These are phyloP conservation scores for Rhombomys opimus DNA, from an alignment of 2,113 vertebrate genomes.

Conservation along the genomic window DNA sequence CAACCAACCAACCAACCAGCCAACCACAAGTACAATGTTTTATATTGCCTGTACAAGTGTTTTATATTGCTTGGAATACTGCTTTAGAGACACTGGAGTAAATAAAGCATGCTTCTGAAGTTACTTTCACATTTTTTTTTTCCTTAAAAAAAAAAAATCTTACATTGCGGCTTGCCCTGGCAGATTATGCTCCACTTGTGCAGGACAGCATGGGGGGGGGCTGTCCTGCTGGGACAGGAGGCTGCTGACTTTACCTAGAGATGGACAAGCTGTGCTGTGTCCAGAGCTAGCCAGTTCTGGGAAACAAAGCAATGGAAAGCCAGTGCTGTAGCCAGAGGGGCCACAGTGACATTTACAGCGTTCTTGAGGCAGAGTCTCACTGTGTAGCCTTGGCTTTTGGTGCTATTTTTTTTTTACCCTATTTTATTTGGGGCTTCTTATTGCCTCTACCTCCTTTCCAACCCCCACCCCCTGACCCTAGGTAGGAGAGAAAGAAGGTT, in stretches of 20 bases:
- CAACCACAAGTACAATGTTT: not conserved
- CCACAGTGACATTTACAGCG: not conserved
- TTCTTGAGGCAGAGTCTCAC: not conserved
- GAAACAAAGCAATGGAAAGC: conserved; percentile 75
- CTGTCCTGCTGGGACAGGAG: not conserved
- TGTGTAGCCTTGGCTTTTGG: not conserved
- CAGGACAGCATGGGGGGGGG: not conserved
- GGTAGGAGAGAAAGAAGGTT: too few relatives aligned
- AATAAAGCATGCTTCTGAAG: not conserved
- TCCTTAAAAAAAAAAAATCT: not conserved
- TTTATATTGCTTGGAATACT: not conserved
- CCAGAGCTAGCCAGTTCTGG: conserved; percentile 65
- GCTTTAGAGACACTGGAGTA: not conserved
- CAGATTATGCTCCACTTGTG: not conserved
- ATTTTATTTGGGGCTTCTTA: too few relatives aligned
- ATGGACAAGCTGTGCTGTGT: conserved; percentile 62
- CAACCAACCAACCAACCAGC: too few relatives aligned
- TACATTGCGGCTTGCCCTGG: not conserved
- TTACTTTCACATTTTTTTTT: conserved; percentile 14
- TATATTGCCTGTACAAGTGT: not conserved
- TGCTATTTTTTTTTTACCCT: too few relatives aligned
- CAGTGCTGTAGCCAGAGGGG: conserved; percentile 74
- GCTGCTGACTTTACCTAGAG: not conserved
- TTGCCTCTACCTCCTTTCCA: too few relatives aligned
- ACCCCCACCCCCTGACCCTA: too few relatives aligned